phyloP scores from a whole-genome alignment of 2,888 invertebrate genomes.

The Lamellibrachia satsuma region DNA sequence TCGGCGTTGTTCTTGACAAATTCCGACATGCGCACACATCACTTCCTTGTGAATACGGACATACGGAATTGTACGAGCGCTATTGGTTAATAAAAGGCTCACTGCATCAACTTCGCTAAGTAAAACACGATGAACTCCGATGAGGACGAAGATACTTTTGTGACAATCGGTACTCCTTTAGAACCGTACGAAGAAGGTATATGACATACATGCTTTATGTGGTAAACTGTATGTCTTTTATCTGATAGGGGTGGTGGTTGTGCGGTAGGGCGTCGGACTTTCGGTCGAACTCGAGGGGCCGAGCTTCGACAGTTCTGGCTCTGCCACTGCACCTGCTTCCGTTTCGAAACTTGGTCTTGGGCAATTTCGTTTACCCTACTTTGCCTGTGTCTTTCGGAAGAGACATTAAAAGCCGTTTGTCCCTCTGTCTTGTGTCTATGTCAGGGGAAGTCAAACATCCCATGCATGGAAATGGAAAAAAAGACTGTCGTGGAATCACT shows the following conservation, averaged over 20 bases:
- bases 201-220: neutral
- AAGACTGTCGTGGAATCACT: too few species aligned
- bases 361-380: too few species aligned
- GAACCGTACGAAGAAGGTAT: conserved; percentile 86
- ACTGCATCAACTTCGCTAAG: neutral
- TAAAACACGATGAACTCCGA: neutral
- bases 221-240: neutral
- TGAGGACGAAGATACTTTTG: conserved; percentile 66
- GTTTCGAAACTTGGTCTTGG: too few species aligned
- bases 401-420: too few species aligned
- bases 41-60: conserved; percentile 14
- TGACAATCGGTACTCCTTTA: conserved; percentile 81
- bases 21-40: conserved; percentile 30
- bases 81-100: neutral
- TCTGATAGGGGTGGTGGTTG: neutral
- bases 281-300: too few species aligned
- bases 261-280: neutral
- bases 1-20: conserved; percentile 24
- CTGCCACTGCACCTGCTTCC: too few species aligned
- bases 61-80: neutral
- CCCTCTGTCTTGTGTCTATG: too few species aligned
- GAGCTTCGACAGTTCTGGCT: too few species aligned
- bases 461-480: too few species aligned
- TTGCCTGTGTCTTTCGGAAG: too few species aligned
- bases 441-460: too few species aligned